Base-by-base conservation (phyloP, 2,113 vertebrate species). In the Myanophis thanlyinensis region DNA sequence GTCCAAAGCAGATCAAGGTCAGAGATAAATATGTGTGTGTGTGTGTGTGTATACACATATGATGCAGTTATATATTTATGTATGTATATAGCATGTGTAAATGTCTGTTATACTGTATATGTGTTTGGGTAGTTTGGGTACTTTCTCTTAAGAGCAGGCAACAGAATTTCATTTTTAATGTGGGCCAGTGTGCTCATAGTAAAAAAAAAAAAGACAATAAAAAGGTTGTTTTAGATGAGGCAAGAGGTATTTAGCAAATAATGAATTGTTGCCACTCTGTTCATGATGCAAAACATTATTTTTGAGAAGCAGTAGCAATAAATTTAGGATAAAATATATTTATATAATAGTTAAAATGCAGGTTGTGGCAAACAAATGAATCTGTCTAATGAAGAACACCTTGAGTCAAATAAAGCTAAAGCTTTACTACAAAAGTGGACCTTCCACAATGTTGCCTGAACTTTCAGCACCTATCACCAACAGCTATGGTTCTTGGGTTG, bases 1-100 rank as follows among this genome's bases (percentile, higher is more conserved):
- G 98, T 94, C 97, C 97, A 92, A 99, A 98, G 96, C 97, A 98
- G 95, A 96, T 98, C 73, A 99, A 99, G 98, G 99, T 99, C 95
- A 90, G 94, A 93, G 87, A 54, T 54, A 23, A 23, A 0, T 54
- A 5, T 54, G 53, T 54, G 22, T 23, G 6, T 8, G 22, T 54
- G 53, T 23, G 53, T 51, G 20, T 56, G 54, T 56, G 54, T n/a
- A n/a, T n/a, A n/a, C n/a, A n/a, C n/a, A n/a, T n/a, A n/a, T n/a
- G n/a, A n/a, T n/a, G n/a, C 49, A 51, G 12, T 10, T 12, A 51
- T 51, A 51, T 51, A 51, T 13, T 51, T 51, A 51, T 51, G 49
- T 51, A 51, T 51, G 49, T 51, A 13, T 51, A 51, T 51, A 51
- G 49, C 12, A 51, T 51, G 49, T 51, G 12, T 12, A 6, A 22